These are phyloP conservation scores for Sardinella longiceps DNA, from an alignment of 2,797 vertebrate species.

Conservation along the genomic window DNA sequence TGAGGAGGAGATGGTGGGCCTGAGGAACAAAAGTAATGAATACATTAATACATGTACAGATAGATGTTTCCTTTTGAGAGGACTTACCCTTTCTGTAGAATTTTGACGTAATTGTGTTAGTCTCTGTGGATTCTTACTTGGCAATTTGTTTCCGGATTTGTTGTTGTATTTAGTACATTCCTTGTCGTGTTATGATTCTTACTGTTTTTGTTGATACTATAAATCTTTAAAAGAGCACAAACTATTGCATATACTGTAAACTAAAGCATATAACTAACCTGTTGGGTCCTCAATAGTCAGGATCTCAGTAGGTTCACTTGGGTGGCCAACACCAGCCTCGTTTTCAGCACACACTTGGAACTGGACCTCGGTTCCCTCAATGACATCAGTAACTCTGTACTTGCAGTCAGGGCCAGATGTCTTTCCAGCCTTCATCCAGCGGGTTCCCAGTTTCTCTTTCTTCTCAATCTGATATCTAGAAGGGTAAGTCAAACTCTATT, in stretches of 20 bases:
- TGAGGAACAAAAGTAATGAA: constrained; percentile 54
- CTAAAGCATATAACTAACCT: constrained; percentile 76
- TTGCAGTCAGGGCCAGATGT: constrained; percentile 93
- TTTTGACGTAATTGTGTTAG: too few relatives aligned
- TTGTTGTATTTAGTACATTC: too few relatives aligned
- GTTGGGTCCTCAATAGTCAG: constrained; percentile 90
- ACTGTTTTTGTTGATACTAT: too few relatives aligned
- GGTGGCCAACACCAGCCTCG: constrained; percentile 92
- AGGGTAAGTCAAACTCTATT: neutral
- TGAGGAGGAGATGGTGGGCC: constrained; percentile 91
- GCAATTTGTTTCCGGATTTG: too few relatives aligned
- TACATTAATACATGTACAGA: neutral
- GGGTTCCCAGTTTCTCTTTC: constrained; percentile 96
- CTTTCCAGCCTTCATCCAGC: constrained; percentile 95
- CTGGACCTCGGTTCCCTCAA: constrained; percentile 96
- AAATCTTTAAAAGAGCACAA: too few relatives aligned
- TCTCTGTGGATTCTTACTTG: too few relatives aligned
- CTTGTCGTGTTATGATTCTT: too few relatives aligned
- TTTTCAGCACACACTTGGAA: constrained; percentile 96
- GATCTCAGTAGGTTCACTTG: constrained; percentile 95
- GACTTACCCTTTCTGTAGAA: too few relatives aligned
- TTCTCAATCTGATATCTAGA: constrained; percentile 92
- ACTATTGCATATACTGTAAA: too few relatives aligned
- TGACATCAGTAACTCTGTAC: constrained; percentile 93
- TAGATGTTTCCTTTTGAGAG: too few relatives aligned